phyloP scores from a whole-genome alignment of 2,888 invertebrate genomes.

The Carcina quercana region DNA sequence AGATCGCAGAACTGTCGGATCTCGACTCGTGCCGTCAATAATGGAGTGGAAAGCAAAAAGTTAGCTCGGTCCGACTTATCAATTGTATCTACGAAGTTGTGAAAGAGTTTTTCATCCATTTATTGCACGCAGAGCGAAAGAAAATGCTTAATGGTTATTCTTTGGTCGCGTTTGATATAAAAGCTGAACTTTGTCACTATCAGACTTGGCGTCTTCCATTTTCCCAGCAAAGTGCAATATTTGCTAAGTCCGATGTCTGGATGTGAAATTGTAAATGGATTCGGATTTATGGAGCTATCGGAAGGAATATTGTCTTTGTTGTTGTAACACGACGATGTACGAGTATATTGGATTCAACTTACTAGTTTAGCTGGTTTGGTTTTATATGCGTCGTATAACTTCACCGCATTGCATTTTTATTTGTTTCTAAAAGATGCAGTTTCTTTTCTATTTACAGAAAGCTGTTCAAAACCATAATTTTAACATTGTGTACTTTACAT shows the following conservation, averaged over 20 bases:
- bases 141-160: slow-evolving; percentile 60
- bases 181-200: slow-evolving; percentile 47
- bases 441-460: too few species aligned
- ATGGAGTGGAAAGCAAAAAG: slow-evolving; percentile 54
- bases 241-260: slow-evolving; percentile 33
- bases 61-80: slow-evolving; percentile 57
- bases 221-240: slow-evolving; percentile 41
- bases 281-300: slow-evolving; percentile 29
- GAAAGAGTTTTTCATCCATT: slow-evolving; percentile 57
- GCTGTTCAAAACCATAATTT: too few species aligned
- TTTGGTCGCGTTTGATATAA: slow-evolving; percentile 46
- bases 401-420: too few species aligned
- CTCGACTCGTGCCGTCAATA: slow-evolving; percentile 47
- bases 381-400: too few species aligned
- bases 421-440: too few species aligned
- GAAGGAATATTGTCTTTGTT: slow-evolving; percentile 20
- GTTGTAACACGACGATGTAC: not conserved
- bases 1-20: slow-evolving; percentile 29
- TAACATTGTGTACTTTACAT: too few species aligned
- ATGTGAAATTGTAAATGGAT: slow-evolving; percentile 33
- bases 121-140: slow-evolving; percentile 51
- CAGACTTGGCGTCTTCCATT: slow-evolving; percentile 38
- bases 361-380: too few species aligned
- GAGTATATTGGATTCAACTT: too few species aligned
- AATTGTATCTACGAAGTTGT: slow-evolving; percentile 57